Conservation (phyloP, 2,797 vertebrate species). For the Luscinia luscinia region DNA sequence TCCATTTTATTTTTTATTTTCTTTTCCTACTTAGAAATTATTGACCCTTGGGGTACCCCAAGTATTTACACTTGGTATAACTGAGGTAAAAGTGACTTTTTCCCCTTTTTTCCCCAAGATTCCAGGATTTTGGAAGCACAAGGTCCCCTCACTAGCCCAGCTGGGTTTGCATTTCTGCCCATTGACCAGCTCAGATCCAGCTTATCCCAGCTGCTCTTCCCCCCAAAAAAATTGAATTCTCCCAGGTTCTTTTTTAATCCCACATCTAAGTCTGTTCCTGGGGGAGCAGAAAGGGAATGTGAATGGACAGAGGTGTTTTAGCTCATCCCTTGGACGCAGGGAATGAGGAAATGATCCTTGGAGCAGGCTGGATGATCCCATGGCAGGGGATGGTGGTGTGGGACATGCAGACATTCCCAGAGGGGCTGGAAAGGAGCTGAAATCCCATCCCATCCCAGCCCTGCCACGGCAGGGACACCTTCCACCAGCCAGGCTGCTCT, state of each 20-base stretch:
- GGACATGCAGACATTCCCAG: neutral
- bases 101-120: neutral
- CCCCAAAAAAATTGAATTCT: neutral
- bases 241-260: neutral
- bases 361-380: neutral
- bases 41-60: neutral
- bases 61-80: neutral
- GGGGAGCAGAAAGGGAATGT: neutral
- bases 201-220: neutral
- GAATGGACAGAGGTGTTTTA: neutral
- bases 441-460: accelerated
- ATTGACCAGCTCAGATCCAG: accelerated
- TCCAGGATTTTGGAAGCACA: neutral
- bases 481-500: neutral
- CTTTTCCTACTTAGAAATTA: neutral
- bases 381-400: neutral
- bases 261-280: neutral
- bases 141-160: neutral
- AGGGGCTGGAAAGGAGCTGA: neutral
- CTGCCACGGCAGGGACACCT: neutral
- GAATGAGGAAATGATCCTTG: neutral
- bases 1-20: neutral
- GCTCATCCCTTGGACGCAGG: accelerated
- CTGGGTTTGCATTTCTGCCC: neutral
- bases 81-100: accelerated